Conservation (phyloP, 2,888 invertebrate species). For the Pachymerium ferrugineum region DNA sequence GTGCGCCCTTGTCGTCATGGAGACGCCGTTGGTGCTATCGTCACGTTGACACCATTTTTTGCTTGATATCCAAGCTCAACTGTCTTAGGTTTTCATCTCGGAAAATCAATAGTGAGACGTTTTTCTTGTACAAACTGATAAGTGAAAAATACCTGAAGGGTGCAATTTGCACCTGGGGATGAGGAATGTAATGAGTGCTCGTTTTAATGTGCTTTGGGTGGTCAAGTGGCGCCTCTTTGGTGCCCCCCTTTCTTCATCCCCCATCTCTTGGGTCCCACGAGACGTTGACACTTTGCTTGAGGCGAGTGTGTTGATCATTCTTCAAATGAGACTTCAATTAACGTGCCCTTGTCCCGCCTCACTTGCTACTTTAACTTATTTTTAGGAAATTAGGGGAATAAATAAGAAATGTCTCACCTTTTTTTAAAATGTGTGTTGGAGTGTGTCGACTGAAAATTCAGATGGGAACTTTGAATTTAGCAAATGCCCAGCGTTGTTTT, state of each 20-base stretch:
- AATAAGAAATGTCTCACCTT: background rate
- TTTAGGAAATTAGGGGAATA: background rate
- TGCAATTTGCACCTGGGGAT: conserved; percentile 23
- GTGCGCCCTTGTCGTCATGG: conserved; percentile 23
- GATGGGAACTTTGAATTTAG: no score
- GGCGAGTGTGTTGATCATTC: conserved; percentile 22
- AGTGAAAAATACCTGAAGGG: background rate
- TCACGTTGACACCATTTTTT: conserved; percentile 11
- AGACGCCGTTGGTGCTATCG: conserved; percentile 24
- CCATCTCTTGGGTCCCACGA: conserved; percentile 18
- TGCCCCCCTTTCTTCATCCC: conserved; percentile 16
- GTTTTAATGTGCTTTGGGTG: conserved; percentile 27
- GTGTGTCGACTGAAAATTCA: no score
- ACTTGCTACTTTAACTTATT: background rate
- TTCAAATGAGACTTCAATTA: conserved; percentile 25
- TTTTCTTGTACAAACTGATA: no score
- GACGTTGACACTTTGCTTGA: background rate
- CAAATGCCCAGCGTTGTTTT: no score
- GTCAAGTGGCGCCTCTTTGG: conserved; percentile 27
- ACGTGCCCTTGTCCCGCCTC: background rate
- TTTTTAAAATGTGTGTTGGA: no score
- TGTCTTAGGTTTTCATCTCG: no score
- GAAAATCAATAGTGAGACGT: no score
- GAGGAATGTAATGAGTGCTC: background rate
- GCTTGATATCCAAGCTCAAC: background rate